Percentiles rank a stretch among this genome's conserved stretches.
phyloP scores from a whole-genome alignment of 2,888 invertebrate species.

The Ennomos quercinarius region DNA sequence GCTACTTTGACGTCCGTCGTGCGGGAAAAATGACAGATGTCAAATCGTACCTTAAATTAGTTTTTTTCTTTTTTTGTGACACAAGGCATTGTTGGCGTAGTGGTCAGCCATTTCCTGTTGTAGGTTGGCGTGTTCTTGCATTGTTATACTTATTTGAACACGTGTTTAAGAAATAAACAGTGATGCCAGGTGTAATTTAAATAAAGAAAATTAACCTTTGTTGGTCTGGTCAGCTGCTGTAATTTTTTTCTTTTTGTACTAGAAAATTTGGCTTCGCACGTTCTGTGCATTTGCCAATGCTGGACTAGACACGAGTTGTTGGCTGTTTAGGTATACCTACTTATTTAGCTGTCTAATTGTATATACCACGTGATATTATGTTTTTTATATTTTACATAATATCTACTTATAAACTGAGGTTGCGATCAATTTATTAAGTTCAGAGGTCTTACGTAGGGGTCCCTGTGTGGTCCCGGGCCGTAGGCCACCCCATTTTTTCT shows the following conservation, averaged over 20 bases:
- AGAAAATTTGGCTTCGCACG: too few relatives aligned
- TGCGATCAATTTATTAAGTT: too few relatives aligned
- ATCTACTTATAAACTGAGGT: too few relatives aligned
- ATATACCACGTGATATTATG: too few relatives aligned
- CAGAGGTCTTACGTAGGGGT: too few relatives aligned
- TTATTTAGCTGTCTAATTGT: too few relatives aligned
- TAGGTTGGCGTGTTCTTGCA: constrained; percentile 46
- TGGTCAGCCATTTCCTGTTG: constrained; percentile 59
- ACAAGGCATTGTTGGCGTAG: constrained; percentile 38
- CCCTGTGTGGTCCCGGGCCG: too few relatives aligned
- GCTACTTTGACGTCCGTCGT: constrained; percentile 37
- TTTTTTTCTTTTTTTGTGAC: constrained; percentile 38
- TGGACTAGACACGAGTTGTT: constrained; percentile 2
- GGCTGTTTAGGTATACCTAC: constrained; percentile 1
- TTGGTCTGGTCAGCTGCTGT: constrained; percentile 31
- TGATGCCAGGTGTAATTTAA: constrained; percentile 48
- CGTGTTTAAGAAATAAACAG: constrained; percentile 54
- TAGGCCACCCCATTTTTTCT: too few relatives aligned
- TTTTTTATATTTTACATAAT: too few relatives aligned
- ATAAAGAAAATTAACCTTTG: constrained; percentile 10
- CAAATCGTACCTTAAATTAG: constrained; percentile 54
- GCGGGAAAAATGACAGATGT: constrained; percentile 73
- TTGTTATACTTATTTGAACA: constrained; percentile 47
- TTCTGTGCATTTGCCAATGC: too few relatives aligned
- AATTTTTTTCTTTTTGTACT: background rate